Conservation (phyloP, 2,888 invertebrate species). For the Hypena proboscidalis region DNA sequence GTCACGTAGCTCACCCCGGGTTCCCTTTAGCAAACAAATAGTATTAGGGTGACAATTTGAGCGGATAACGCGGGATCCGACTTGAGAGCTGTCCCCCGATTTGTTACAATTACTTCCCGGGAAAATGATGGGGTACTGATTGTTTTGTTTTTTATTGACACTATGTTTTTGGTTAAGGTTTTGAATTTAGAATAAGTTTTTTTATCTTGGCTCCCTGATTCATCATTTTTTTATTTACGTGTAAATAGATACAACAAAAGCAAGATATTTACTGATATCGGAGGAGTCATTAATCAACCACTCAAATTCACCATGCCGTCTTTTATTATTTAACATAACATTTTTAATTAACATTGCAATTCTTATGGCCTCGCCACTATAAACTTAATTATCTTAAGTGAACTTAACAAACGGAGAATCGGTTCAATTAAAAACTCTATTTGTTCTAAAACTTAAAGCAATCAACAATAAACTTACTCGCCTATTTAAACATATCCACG, state of each 20-base stretch:
- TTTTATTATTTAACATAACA: no score
- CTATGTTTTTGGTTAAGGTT: neutral
- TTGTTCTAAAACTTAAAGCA: constrained; percentile 53
- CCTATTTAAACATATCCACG: constrained; percentile 59
- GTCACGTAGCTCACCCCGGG: constrained; percentile 66
- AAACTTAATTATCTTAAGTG: neutral
- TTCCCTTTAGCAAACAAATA: constrained; percentile 81
- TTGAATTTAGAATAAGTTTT: neutral
- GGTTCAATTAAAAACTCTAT: constrained; percentile 30
- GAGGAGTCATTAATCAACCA: no score
- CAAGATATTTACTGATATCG: no score
- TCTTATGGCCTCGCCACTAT: neutral
- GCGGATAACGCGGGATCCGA: constrained; percentile 60
- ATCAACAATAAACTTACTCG: constrained; percentile 54
- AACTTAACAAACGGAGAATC: neutral
- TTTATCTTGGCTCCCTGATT: no score
- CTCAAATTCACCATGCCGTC: no score
- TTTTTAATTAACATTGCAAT: neutral
- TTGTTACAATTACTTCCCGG: constrained; percentile 72
- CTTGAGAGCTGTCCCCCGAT: constrained; percentile 67
- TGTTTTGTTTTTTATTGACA: constrained; percentile 26
- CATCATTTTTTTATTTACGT: no score
- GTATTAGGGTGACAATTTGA: constrained; percentile 73
- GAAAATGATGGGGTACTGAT: constrained; percentile 40
- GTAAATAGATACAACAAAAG: neutral